Evolutionary conservation across 2,797 vertebrate genomes (phyloP), one percentile per base, ranked within the genome.

Genomic region (Gephyroberyx darwinii): DNA sequence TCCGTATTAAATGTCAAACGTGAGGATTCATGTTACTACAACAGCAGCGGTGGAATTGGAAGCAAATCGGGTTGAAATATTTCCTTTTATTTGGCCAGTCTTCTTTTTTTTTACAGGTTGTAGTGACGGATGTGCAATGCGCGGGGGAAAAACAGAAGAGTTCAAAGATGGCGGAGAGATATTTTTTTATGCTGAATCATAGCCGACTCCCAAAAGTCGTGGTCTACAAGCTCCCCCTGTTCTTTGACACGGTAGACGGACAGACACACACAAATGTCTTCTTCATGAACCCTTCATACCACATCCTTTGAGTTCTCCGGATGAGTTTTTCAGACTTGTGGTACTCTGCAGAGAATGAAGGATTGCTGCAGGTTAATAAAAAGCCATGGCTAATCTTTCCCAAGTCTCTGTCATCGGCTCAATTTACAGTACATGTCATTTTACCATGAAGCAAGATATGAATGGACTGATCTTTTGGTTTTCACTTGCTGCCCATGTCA

Each of bases 181-280:
- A 80, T 90, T 91, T 94, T 93, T 93, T 87, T 91, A 86, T 91
- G 91, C 86, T 75, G 60, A 82, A 81, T 66, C 75, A 74, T 79
- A 77, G 74, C 76, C 77, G 58, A 67, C 78, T 86, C 78, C 75
- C 69, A 84, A 80, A 80, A 82, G 82, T 66, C 41, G 68, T 71
- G 83, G 82, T 83, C 80, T 82, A 41, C 76, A 69, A 83, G 66
- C 69, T 77, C 71, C 82, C 59, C 73, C 41, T 52, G 80, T 79
- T 82, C 66, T 54, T 77, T 78, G 54, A 54, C 61, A 12, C 5
- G 60, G 78, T 79, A 65, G 71, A 72, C 74, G 1, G 75, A 69
- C 20, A 69, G 71, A 84, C 71, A 8, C 0, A 61, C 72, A 61
- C 74, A 66, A 80, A 57, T 69, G 51, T 77, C 65, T 53, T 82